Evolutionary conservation across 2,113 vertebrate species (phyloP).

Genomic region (Ariopsis seemanni): DNA sequence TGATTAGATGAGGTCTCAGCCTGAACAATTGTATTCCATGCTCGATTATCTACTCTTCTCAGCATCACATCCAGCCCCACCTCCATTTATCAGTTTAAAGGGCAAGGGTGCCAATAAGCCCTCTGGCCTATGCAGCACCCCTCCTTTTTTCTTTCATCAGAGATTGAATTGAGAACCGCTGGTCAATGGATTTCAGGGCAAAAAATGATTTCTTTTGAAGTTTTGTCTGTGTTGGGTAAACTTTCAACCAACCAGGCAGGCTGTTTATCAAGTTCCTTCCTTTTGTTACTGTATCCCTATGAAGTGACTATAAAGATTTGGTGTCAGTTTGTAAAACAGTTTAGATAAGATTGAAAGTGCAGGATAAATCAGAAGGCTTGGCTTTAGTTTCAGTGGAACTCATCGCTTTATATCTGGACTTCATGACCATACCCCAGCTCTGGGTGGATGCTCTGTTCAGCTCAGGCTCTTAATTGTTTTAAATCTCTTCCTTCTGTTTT

Average conservation of each 20-base stretch:
- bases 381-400: slow-evolving; percentile 26
- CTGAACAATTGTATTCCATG: slow-evolving; percentile 43
- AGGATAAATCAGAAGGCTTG: slow-evolving; percentile 13
- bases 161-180: slow-evolving; percentile 29
- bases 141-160: slow-evolving; percentile 26
- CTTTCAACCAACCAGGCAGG: slow-evolving; percentile 2
- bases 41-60: slow-evolving; percentile 43
- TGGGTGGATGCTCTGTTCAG: slow-evolving; percentile 9
- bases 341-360: slow-evolving; percentile 2
- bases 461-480: not conserved
- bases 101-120: slow-evolving; percentile 48
- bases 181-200: slow-evolving; percentile 22
- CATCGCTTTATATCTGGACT: slow-evolving; percentile 19
- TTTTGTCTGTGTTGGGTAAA: slow-evolving; percentile 33
- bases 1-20: slow-evolving; percentile 13
- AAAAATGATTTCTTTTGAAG: slow-evolving; percentile 28
- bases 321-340: not conserved
- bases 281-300: slow-evolving; percentile 7
- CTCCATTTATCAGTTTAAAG: slow-evolving; percentile 53
- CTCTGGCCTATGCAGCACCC: slow-evolving; percentile 5
- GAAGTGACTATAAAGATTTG: slow-evolving; percentile 7
- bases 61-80: slow-evolving; percentile 25
- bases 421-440: slow-evolving; percentile 12
- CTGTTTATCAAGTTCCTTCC: slow-evolving; percentile 4
- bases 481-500: slow-evolving; percentile 26